Conservation (phyloP, 2,888 invertebrate genomes). For the Pardosa pseudoannulata region DNA sequence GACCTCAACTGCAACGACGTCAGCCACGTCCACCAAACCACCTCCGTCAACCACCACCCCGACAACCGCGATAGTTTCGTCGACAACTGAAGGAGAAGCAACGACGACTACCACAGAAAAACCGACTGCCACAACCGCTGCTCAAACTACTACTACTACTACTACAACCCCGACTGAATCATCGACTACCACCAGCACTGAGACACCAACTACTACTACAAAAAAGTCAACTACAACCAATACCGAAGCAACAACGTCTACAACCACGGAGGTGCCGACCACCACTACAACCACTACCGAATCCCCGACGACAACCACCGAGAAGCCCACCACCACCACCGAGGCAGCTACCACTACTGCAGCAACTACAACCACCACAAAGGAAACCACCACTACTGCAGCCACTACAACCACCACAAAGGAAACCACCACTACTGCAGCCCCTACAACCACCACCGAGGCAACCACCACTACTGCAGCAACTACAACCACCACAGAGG, state of each 20-base stretch:
- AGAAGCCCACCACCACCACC: background rate
- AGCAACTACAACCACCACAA: background rate
- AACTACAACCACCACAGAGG: no score
- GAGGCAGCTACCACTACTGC: no score
- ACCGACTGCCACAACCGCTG: conserved; percentile 32
- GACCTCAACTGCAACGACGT: background rate
- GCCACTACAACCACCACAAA: no score
- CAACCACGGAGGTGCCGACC: conserved; percentile 52
- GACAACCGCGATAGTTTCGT: background rate
- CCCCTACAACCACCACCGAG: conserved; percentile 17
- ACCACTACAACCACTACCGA: conserved; percentile 46
- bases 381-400: background rate
- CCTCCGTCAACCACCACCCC: background rate
- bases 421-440: background rate
- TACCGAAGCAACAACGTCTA: no score
- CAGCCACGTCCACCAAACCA: background rate
- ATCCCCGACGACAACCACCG: conserved; percentile 8
- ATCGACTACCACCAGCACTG: conserved; percentile 5
- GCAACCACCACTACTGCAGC: no score
- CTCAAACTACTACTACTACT: background rate
- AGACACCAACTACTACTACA: conserved; percentile 15
- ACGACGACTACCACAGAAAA: conserved; percentile 29
- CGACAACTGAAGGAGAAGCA: background rate
- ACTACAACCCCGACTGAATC: background rate
- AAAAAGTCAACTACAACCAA: conserved; percentile 41